phyloP scores from a whole-genome alignment of 2,797 vertebrate species.

The Channa striata region DNA sequence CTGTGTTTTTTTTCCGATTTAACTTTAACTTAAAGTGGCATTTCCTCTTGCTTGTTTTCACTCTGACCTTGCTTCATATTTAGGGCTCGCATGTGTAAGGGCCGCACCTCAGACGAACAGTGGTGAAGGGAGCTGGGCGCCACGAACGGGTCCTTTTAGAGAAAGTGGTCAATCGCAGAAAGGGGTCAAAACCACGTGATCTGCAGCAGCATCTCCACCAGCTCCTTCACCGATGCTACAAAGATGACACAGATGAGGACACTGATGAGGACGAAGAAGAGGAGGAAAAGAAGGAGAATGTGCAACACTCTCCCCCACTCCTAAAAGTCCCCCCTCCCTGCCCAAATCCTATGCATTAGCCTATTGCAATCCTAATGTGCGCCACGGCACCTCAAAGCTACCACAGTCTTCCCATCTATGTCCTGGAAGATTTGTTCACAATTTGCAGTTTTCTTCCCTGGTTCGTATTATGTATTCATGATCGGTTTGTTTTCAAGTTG shows the following conservation, averaged over 20 bases:
- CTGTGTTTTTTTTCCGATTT: neutral
- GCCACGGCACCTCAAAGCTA: constrained; percentile 73
- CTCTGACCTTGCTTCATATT: neutral
- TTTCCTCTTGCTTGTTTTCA: constrained; percentile 2
- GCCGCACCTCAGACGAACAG: constrained; percentile 83
- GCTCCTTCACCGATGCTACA: constrained; percentile 89
- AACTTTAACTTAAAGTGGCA: neutral
- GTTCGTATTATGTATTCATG: constrained; percentile 46
- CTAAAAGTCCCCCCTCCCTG: constrained; percentile 47
- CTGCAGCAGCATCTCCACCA: constrained; percentile 90
- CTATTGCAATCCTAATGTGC: constrained; percentile 82
- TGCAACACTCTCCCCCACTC: constrained; percentile 49
- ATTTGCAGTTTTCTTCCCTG: constrained; percentile 57
- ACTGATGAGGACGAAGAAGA: constrained; percentile 51
- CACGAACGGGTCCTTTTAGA: constrained; percentile 83
- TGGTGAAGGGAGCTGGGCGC: constrained; percentile 86
- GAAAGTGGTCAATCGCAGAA: constrained; percentile 84
- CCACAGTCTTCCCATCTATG: constrained; percentile 79
- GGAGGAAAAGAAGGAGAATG: constrained; percentile 63
- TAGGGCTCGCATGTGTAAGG: constrained; percentile 79
- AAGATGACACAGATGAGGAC: constrained; percentile 76
- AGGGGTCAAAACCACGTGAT: constrained; percentile 81
- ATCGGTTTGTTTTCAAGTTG: constrained; percentile 54
- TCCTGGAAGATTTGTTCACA: constrained; percentile 60
- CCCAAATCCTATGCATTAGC: constrained; percentile 81